Evolutionary conservation across 1,140 invertebrate genomes (phyloP).

Genomic region (Anastrepha ludens): DNA sequence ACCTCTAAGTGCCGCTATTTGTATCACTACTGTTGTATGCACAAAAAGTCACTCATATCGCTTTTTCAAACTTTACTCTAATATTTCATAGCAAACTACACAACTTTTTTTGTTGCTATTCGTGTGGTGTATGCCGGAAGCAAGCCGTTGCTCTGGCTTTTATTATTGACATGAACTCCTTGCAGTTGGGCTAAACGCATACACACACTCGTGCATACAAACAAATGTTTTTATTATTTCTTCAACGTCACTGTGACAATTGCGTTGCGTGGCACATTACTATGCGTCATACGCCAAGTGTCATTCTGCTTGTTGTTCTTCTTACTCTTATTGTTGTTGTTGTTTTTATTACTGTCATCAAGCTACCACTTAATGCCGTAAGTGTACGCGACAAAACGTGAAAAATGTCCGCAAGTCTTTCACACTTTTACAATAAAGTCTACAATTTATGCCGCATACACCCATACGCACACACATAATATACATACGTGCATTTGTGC

Average conservation of each 20-base stretch:
- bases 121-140: not conserved
- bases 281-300: conserved; percentile 22
- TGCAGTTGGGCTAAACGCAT: not conserved
- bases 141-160: conserved; percentile 17
- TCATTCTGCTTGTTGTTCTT: not conserved
- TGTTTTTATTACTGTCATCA: not conserved
- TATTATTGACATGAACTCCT: not conserved
- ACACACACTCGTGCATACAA: not conserved
- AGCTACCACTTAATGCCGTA: conserved; percentile 2
- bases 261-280: not conserved
- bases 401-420: not conserved
- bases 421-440: conserved; percentile 4
- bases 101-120: not conserved
- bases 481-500: not conserved
- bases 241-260: conserved; percentile 15
- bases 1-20: no score
- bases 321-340: not conserved
- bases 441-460: not conserved
- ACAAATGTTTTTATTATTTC: not conserved
- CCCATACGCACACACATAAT: not conserved
- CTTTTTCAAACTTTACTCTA: not conserved
- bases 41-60: not conserved
- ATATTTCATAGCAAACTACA: not conserved
- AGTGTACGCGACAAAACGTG: conserved; percentile 17
- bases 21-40: no score